A percentile compares a stretch with the other conserved stretches of the same genome.
Conservation (phyloP, 1,140 invertebrate genomes). For the Platorchestia sp. region DNA sequence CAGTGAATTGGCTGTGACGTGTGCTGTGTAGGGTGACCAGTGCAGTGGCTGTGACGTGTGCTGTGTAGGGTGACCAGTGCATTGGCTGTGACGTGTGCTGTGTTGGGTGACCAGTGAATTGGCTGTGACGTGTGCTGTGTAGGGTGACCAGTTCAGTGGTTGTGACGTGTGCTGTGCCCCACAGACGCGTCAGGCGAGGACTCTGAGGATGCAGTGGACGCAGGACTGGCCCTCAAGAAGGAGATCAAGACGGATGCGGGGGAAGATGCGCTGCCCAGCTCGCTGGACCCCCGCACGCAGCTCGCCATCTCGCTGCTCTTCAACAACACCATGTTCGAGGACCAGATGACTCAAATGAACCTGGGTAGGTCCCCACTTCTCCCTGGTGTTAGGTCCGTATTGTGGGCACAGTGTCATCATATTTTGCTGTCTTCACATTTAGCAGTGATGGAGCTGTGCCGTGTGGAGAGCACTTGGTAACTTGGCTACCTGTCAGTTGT, state of each 20-base stretch:
- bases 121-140: neutral
- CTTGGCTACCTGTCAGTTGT: too few relatives aligned
- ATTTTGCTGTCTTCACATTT: neutral
- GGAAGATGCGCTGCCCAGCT: conserved; percentile 52
- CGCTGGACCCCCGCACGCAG: conserved; percentile 70
- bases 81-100: too few relatives aligned
- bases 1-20: neutral
- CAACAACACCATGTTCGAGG: conserved; percentile 73
- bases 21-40: neutral
- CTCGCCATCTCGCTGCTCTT: conserved; percentile 72
- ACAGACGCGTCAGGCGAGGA: conserved; percentile 44
- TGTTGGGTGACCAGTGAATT: too few relatives aligned
- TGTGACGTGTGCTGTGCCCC: neutral
- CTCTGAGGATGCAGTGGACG: conserved; percentile 55
- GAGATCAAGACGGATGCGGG: conserved; percentile 30
- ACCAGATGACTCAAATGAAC: conserved; percentile 71
- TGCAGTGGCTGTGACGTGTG: neutral
- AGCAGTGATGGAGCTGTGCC: too few relatives aligned
- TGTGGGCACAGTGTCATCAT: too few relatives aligned
- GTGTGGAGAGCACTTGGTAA: too few relatives aligned
- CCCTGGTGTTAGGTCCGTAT: neutral
- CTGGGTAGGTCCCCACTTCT: conserved; percentile 57
- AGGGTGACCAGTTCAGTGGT: neutral
- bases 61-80: too few relatives aligned
- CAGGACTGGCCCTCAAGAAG: neutral